Conservation (phyloP, 2,888 invertebrate species). For the Agelastica alni region DNA sequence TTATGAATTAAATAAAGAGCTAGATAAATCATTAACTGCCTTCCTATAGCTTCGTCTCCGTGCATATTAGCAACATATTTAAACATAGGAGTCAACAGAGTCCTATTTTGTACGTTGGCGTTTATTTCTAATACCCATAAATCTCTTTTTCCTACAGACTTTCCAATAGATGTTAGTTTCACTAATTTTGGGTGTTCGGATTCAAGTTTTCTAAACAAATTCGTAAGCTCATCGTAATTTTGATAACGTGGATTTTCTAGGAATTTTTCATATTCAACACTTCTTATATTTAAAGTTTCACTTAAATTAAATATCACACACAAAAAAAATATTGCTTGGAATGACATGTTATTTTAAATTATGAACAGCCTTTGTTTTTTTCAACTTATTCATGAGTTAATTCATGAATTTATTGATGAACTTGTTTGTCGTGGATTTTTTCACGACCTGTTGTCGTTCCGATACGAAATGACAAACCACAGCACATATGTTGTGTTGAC, state of each 20-base stretch:
- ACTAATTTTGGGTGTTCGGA: slow-evolving; percentile 70
- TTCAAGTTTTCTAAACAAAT: slow-evolving; percentile 66
- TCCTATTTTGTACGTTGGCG: slow-evolving; percentile 65
- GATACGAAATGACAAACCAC: too few species aligned
- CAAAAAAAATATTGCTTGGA: slow-evolving; percentile 29
- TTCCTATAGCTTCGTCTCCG: slow-evolving; percentile 86
- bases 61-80: slow-evolving; percentile 97
- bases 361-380: too few species aligned
- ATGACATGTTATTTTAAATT: not conserved
- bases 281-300: slow-evolving; percentile 28
- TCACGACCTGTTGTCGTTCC: too few species aligned
- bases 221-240: slow-evolving; percentile 71
- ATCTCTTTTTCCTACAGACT: slow-evolving; percentile 79
- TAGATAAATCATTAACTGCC: slow-evolving; percentile 81
- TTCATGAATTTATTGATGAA: too few species aligned
- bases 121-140: slow-evolving; percentile 83
- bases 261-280: slow-evolving; percentile 60
- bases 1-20: slow-evolving; percentile 81
- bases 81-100: slow-evolving; percentile 80
- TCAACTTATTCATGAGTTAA: too few species aligned
- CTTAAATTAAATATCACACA: slow-evolving; percentile 37
- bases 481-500: too few species aligned
- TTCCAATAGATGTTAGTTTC: slow-evolving; percentile 77
- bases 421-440: too few species aligned
- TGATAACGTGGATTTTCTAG: slow-evolving; percentile 66